Evolutionary conservation across 2,113 vertebrate genomes (phyloP), one percentile per base, ranked within the genome.

Genomic region (Chaenogobius annularis): DNA sequence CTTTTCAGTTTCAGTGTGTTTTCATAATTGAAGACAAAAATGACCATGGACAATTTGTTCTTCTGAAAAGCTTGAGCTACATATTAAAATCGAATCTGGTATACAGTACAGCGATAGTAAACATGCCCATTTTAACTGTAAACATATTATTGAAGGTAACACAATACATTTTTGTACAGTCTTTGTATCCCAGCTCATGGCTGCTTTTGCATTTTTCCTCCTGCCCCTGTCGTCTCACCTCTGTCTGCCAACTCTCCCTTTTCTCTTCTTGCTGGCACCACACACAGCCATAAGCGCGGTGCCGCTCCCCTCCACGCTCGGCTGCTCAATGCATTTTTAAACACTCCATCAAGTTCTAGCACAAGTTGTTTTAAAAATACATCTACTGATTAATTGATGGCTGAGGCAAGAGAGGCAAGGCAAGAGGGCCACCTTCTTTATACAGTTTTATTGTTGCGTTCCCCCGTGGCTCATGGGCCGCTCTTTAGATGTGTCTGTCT

Each of bases 311-410:
- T 61, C 58, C 83, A 80, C 35, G 43, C 83, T 83, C 87, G 75
- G 85, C 70, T 48, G 83, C 81, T 73, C 79, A 47, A 88, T 93
- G 85, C 87, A 92, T 93, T 92, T 93, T 94, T 92, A 87, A 94
- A 88, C 76, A 90, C 73, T 89, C 90, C 90, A 92, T 92, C 89
- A 85, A 91, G 88, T 90, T 87, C 85, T 82, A 87, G 86, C 73
- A 75, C 88, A 81, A 85, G 70, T 86, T 78, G 87, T 89, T 90
- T 89, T 91, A 94, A 93, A 94, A 93, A 93, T 91, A 92, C 87
- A 90, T 85, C 81, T 84, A 66, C 87, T 93, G 82, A 92, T 93
- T 94, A 91, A 93, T 93, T 92, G 84, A 93, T 92, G 85, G 80
- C 44, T 75, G 78, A 84, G 79, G 78, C 64, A 59, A 54, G 15